Percentiles rank a stretch among this genome's conserved stretches.
phyloP scores from a whole-genome alignment of 2,888 invertebrate genomes.

The Lasioglossum calceatum region DNA sequence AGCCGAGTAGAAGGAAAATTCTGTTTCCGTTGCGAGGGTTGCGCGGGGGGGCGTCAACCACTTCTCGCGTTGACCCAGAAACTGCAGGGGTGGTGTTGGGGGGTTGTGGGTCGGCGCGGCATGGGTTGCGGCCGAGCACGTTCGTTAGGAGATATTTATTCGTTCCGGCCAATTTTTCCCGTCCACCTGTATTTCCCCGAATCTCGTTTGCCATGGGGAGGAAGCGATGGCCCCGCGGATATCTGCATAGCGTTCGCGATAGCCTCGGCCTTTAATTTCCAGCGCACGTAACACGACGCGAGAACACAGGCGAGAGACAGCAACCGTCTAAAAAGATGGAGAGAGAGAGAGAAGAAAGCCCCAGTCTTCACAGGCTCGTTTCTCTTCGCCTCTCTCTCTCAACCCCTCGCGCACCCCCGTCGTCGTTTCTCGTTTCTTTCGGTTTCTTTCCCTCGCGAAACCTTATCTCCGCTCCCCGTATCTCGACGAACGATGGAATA shows the following conservation, averaged over 20 bases:
- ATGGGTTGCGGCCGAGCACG: slow-evolving; percentile 19
- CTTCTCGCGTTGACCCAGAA: slow-evolving; percentile 19
- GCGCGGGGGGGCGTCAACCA: background rate
- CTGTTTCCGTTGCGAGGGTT: background rate
- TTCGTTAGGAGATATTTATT: slow-evolving; percentile 63
- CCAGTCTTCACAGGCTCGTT: background rate
- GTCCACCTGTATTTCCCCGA: slow-evolving; percentile 36
- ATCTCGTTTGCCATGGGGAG: slow-evolving; percentile 26
- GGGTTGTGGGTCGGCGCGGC: background rate
- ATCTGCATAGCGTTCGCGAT: slow-evolving; percentile 49
- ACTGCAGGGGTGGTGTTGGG: background rate
- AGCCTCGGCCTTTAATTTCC: slow-evolving; percentile 53
- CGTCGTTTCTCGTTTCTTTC: background rate
- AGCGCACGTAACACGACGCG: slow-evolving; percentile 55
- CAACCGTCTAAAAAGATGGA: background rate
- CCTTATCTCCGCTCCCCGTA: slow-evolving; percentile 64
- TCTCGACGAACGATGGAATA: slow-evolving; percentile 59
- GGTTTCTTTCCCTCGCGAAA: slow-evolving; percentile 39
- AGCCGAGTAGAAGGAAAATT: background rate
- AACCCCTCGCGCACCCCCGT: background rate
- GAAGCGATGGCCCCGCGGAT: slow-evolving; percentile 48
- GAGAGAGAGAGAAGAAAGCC: background rate
- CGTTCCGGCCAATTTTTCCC: slow-evolving; percentile 63
- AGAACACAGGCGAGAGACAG: slow-evolving; percentile 8
- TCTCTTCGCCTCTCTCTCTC: background rate